Conservation (phyloP, 2,888 invertebrate species). For the Coelopa pilipes region DNA sequence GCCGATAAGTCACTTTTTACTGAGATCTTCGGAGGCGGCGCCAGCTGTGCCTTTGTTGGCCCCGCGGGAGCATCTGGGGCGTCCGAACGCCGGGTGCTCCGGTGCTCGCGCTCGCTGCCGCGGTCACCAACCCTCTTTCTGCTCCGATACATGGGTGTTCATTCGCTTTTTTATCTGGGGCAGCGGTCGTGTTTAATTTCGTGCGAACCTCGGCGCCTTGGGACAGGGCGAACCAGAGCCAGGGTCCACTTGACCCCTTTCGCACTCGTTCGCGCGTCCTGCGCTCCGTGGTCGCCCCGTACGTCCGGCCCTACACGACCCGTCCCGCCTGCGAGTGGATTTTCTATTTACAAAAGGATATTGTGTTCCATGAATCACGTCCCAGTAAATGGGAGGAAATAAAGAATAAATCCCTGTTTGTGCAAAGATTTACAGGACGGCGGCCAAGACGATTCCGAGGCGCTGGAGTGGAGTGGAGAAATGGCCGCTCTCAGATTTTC, state of each 20-base stretch:
- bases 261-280: no score
- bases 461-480: not conserved
- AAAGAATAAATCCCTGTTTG: conserved; percentile 31
- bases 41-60: no score
- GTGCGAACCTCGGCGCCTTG: not conserved
- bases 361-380: conserved; percentile 59
- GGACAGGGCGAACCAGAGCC: no score
- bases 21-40: no score
- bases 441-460: not conserved
- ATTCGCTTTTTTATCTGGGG: no score
- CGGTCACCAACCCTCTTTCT: no score
- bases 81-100: no score
- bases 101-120: no score
- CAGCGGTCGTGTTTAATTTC: not conserved
- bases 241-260: no score
- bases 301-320: not conserved
- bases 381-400: conserved; percentile 41
- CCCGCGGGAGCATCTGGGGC: no score
- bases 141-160: no score
- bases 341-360: conserved; percentile 51
- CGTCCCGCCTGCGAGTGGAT: not conserved
- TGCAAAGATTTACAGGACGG: not conserved
- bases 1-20: no score
- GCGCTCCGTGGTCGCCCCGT: not conserved
- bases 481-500: not conserved